Conservation (phyloP, 2,888 invertebrate species). For the Phengaris alcon region DNA sequence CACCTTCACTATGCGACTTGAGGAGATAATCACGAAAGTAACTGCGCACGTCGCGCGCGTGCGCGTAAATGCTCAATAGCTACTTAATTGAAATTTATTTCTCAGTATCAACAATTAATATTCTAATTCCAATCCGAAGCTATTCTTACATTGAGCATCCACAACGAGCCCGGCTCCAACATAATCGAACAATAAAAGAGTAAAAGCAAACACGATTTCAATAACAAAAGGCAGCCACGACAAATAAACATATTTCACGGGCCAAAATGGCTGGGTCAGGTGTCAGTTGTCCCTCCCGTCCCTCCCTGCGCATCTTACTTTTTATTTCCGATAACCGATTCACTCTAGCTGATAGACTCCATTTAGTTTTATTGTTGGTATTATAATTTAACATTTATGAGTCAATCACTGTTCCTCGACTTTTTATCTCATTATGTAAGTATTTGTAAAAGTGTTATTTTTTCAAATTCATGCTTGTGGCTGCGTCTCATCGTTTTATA, state of each 20-base stretch:
- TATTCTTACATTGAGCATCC: slow-evolving; percentile 68
- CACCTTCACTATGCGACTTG: slow-evolving; percentile 47
- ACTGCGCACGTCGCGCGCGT: slow-evolving; percentile 53
- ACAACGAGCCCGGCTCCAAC: slow-evolving; percentile 72
- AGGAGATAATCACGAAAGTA: slow-evolving; percentile 69
- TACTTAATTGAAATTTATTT: slow-evolving; percentile 78
- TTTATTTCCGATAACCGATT: slow-evolving; percentile 71
- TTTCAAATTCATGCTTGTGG: neutral
- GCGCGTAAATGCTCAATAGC: slow-evolving; percentile 65
- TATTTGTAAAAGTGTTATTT: neutral
- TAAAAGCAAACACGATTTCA: slow-evolving; percentile 79
- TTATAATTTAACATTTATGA: slow-evolving; percentile 37
- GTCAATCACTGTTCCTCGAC: slow-evolving; percentile 18
- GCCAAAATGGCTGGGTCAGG: slow-evolving; percentile 79
- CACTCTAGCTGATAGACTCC: slow-evolving; percentile 62
- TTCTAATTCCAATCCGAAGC: slow-evolving; percentile 68
- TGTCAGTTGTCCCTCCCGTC: slow-evolving; percentile 57
- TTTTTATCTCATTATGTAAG: slow-evolving; percentile 12
- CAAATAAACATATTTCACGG: slow-evolving; percentile 80
- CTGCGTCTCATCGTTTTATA: neutral
- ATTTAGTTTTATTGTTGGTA: slow-evolving; percentile 52
- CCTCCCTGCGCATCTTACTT: slow-evolving; percentile 53
- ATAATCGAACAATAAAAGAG: slow-evolving; percentile 79
- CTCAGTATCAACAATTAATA: slow-evolving; percentile 79
- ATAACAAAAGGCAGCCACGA: slow-evolving; percentile 77